Conservation (phyloP, 2,797 vertebrate species). For the Cossypha polioptera region DNA sequence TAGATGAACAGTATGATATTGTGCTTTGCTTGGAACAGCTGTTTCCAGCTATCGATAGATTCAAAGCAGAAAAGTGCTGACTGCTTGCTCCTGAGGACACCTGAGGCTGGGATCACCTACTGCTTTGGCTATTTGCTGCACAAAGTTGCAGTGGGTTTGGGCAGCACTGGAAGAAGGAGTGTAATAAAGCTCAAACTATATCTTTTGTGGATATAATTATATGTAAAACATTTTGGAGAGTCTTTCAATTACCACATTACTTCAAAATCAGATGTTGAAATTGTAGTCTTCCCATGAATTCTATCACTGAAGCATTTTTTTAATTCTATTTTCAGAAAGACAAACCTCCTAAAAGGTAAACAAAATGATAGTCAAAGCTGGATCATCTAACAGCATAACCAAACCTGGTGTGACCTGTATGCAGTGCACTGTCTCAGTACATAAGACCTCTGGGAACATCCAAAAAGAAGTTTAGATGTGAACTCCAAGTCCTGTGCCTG, state of each 20-base stretch:
- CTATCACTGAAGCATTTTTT: background rate
- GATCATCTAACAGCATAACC: background rate
- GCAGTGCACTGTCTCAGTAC: background rate
- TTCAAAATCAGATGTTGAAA: background rate
- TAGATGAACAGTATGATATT: background rate
- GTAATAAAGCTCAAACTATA: background rate
- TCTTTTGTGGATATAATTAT: background rate
- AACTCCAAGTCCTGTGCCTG: background rate
- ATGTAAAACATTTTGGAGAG: background rate
- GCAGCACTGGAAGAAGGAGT: background rate
- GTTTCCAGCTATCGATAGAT: background rate
- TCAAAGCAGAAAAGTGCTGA: background rate
- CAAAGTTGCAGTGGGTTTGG: background rate
- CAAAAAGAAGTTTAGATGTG: background rate
- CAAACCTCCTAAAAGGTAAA: background rate
- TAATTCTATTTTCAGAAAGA: background rate
- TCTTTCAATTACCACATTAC: background rate
- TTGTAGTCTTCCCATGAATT: background rate
- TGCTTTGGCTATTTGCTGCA: background rate
- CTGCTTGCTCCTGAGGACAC: background rate
- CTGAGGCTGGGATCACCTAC: background rate
- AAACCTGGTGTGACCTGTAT: background rate
- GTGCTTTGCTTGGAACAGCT: background rate
- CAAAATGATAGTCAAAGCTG: background rate
- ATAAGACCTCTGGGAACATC: background rate